phyloP scores from a whole-genome alignment of 2,888 invertebrate genomes.

The Lycophotia porphyrea region DNA sequence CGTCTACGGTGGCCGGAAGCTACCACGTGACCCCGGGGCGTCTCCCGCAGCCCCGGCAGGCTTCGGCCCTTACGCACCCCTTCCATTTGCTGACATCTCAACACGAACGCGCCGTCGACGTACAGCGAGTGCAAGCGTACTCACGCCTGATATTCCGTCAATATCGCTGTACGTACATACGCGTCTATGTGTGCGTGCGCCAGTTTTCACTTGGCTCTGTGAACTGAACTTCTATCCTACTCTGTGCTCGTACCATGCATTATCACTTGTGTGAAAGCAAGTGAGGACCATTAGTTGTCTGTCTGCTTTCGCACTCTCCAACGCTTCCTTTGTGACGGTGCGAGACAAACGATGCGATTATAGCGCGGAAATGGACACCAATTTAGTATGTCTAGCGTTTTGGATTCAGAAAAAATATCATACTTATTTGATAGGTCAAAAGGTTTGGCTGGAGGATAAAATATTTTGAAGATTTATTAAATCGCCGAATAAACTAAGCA shows the following conservation, averaged over 20 bases:
- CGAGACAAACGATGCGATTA: conserved; percentile 80
- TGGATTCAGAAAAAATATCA: conserved; percentile 43
- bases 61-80: no score
- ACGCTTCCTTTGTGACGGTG: conserved; percentile 78
- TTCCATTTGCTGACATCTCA: no score
- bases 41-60: no score
- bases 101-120: no score
- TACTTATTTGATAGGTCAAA: conserved; percentile 36
- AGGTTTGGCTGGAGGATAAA: not conserved
- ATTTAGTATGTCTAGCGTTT: conserved; percentile 65
- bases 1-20: no score
- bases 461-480: not conserved
- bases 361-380: conserved; percentile 75
- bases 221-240: conserved; percentile 18
- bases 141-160: not conserved
- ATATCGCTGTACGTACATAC: not conserved
- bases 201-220: not conserved
- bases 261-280: conserved; percentile 69
- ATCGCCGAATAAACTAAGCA: not conserved
- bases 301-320: conserved; percentile 71
- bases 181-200: not conserved
- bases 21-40: no score
- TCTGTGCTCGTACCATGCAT: conserved; percentile 61
- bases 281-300: conserved; percentile 79
- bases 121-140: not conserved